phyloP scores from a whole-genome alignment of 2,797 vertebrate genomes.

The Karalla daura region DNA sequence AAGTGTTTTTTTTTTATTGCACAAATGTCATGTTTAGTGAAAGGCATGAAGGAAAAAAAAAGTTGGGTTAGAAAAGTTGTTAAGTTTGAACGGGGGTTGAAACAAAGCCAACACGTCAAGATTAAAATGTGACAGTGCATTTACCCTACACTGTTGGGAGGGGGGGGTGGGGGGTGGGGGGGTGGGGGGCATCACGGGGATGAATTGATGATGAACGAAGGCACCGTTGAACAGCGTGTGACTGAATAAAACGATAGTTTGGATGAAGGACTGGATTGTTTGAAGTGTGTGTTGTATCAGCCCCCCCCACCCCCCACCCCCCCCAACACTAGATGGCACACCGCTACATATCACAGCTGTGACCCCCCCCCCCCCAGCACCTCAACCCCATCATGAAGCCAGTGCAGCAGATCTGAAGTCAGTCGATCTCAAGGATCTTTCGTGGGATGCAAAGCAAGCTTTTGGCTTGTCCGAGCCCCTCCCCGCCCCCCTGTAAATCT shows the following conservation, averaged over 20 bases:
- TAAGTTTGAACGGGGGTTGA: conserved; percentile 28
- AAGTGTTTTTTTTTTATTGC: conserved; percentile 79
- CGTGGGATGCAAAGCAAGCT: too few species aligned
- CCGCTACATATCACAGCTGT: conserved; percentile 22
- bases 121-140: conserved; percentile 41
- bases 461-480: too few species aligned
- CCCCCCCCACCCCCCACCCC: too few species aligned
- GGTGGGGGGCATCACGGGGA: conserved; percentile 1
- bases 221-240: conserved; percentile 4
- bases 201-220: conserved; percentile 10
- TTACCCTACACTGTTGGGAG: conserved; percentile 10
- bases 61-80: conserved; percentile 24
- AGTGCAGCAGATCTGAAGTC: background rate
- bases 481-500: conserved; percentile 24
- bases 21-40: conserved; percentile 74
- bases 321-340: conserved; percentile 57
- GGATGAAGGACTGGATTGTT: background rate
- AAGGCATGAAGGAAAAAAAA: conserved; percentile 39
- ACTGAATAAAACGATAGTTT: conserved; percentile 15
- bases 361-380: background rate
- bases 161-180: too few species aligned
- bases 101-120: conserved; percentile 31
- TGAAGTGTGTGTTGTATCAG: too few species aligned
- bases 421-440: background rate
- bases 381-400: background rate